Percentiles rank a stretch among this genome's conserved stretches.
Evolutionary conservation across 2,113 vertebrate genomes (phyloP).

Genomic region (Hippopotamus amphibius): DNA sequence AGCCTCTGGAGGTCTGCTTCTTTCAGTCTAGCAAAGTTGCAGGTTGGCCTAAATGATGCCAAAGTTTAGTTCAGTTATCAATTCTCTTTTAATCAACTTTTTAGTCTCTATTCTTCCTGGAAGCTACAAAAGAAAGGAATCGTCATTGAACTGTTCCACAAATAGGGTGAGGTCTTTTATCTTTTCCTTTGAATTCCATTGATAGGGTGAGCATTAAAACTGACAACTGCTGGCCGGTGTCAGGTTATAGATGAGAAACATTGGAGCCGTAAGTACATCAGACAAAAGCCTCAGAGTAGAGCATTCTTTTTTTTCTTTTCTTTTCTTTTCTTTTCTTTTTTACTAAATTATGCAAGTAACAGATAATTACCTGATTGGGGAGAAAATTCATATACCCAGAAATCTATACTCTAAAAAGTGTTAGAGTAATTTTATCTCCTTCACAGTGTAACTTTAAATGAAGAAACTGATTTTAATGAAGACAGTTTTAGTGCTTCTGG

Average conservation of each 20-base stretch:
- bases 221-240: neutral
- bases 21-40: neutral
- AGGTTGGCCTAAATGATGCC: neutral
- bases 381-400: neutral
- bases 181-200: neutral
- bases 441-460: neutral
- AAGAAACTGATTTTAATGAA: conserved; percentile 28
- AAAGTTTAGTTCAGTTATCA: neutral
- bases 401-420: neutral
- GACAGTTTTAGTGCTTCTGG: neutral
- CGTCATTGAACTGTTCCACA: neutral
- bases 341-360: neutral
- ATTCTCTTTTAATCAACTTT: neutral
- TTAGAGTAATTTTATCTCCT: neutral
- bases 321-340: neutral
- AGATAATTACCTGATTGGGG: neutral
- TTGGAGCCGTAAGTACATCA: neutral
- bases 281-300: neutral
- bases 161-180: neutral
- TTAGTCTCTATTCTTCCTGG: neutral
- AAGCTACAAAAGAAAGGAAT: conserved; percentile 4
- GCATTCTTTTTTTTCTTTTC: neutral
- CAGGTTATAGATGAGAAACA: neutral
- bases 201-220: neutral
- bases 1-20: neutral